Evolutionary conservation across 1,140 invertebrate genomes (phyloP), one percentile per base, ranked within the genome.

Genomic region (Triops cancriformis): DNA sequence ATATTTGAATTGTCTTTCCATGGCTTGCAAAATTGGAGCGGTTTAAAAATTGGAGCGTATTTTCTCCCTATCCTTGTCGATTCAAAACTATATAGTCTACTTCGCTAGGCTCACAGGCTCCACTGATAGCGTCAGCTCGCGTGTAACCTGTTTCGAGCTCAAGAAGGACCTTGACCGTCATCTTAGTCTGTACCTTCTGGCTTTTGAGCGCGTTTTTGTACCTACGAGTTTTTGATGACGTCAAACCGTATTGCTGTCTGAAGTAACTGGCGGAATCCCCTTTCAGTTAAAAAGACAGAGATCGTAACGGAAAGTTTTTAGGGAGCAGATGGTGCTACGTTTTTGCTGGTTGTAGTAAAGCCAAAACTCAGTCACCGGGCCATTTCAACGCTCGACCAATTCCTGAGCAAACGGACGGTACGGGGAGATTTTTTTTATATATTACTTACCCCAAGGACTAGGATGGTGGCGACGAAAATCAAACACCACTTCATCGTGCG

Each of bases 401-500:
- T 64, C 51, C 51, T 64, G 10, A 14, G 51, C 51, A 3, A 64
- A 64, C 10, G 23, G 14, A 64, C 18, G 6, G 5, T 23, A 18
- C n/a, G 18, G 23, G n/a, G 14, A 4, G 31, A 4, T 37, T 37
- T 37, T 37, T 37, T 37, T 37, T 37, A 14, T 18, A 5, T 64
- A 12, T 23, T 64, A 64, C 51, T 64, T 64, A 64, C 51, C 51
- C 51, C 51, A n/a, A 64, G 51, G 14, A 64, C 14, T 23, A 64
- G 18, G 18, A 10, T n/a, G 23, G 51, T 64, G 51, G 51, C 51
- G 51, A 64, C 23, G 51, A 64, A 64, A 64, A 64, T 14, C 4
- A 64, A 64, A 64, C 51, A n/a, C 14, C 51, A 64, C 51, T 64
- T 64, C 51, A 64, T 64, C 51, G 51, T 64, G 51, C n/a, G 51